phyloP scores from a whole-genome alignment of 2,888 invertebrate species.

The Azorinus chamasolen region DNA sequence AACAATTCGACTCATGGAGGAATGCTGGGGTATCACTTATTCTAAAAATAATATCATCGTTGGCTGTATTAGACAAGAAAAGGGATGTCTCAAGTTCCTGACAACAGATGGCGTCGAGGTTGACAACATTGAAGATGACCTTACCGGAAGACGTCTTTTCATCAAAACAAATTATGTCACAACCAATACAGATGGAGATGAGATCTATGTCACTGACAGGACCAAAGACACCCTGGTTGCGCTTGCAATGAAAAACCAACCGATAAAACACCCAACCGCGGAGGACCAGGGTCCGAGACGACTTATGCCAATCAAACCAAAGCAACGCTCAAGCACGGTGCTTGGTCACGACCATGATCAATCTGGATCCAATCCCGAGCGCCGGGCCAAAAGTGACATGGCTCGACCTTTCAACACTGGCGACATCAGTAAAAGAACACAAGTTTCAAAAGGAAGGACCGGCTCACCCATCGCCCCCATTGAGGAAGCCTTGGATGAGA shows the following conservation, averaged over 20 bases:
- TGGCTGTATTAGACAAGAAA: conserved; percentile 56
- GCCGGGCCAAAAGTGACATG: conserved; percentile 43
- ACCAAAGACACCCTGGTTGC: conserved; percentile 62
- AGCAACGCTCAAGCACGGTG: conserved; percentile 57
- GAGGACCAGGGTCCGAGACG: conserved; percentile 60
- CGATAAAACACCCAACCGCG: conserved; percentile 5
- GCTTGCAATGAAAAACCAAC: conserved; percentile 28
- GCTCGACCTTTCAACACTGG: conserved; percentile 9
- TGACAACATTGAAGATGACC: conserved; percentile 60
- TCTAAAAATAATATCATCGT: conserved; percentile 54
- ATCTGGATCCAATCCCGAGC: conserved; percentile 1
- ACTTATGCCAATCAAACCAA: conserved; percentile 21
- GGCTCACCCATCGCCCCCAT: conserved; percentile 26
- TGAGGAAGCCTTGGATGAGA: conserved; percentile 28
- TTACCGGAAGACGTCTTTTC: conserved; percentile 56
- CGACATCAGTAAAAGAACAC: conserved; percentile 5
- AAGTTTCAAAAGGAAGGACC: background rate
- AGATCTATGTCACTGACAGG: conserved; percentile 60
- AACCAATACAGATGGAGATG: conserved; percentile 47
- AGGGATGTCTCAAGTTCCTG: conserved; percentile 59
- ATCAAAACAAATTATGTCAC: conserved; percentile 65
- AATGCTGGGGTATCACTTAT: conserved; percentile 63
- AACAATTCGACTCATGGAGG: conserved; percentile 60
- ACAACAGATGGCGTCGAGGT: conserved; percentile 59
- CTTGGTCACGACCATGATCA: conserved; percentile 38